phyloP scores from a whole-genome alignment of 2,113 vertebrate species.

The Silurus asotus region DNA sequence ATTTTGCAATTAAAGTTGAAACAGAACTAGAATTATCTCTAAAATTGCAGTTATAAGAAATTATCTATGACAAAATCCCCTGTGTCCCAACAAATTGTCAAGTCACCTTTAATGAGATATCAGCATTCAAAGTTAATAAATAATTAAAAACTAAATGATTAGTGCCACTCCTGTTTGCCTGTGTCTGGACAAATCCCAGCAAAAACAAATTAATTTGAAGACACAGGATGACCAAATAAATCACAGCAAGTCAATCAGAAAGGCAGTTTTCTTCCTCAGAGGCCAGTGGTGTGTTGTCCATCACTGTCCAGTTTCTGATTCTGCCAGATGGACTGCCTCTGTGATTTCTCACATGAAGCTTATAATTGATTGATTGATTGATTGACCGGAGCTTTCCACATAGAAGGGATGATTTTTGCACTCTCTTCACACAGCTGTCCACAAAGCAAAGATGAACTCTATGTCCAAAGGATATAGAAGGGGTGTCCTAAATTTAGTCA shows the following conservation, averaged over 20 bases:
- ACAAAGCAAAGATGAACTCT: constrained; percentile 46
- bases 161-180: neutral
- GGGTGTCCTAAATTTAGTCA: constrained; percentile 16
- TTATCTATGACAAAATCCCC: neutral
- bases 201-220: constrained; percentile 4
- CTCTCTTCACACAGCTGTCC: neutral
- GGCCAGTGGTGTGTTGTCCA: constrained; percentile 44
- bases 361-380: neutral
- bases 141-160: neutral
- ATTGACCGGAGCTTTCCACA: neutral
- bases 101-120: neutral
- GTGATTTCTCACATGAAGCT: neutral
- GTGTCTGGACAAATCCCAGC: neutral
- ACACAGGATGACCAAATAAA: neutral
- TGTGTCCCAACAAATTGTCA: neutral
- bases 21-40: neutral
- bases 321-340: neutral
- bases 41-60: neutral
- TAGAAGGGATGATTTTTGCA: neutral
- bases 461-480: constrained; percentile 46
- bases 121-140: neutral
- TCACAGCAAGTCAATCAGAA: constrained; percentile 36
- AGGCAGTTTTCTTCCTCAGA: constrained; percentile 51
- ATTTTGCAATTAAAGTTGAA: neutral
- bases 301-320: constrained; percentile 48